Conservation (phyloP, 1,140 invertebrate genomes). For the Rhynchophorus ferrugineus region DNA sequence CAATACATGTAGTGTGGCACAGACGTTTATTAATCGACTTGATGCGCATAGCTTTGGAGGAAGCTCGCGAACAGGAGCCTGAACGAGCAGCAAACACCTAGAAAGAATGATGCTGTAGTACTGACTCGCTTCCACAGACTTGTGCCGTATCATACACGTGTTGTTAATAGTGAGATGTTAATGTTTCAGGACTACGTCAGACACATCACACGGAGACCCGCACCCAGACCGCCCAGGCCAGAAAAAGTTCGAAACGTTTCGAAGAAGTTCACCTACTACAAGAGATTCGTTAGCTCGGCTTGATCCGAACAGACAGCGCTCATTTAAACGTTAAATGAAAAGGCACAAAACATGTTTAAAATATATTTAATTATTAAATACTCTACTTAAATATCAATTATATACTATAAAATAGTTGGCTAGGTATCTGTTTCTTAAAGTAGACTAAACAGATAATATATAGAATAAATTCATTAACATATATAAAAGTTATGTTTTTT, state of each 20-base stretch:
- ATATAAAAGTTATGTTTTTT: too few species aligned
- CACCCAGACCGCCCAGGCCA: conserved; percentile 2
- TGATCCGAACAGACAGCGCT: conserved; percentile 25
- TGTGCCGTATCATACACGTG: neutral
- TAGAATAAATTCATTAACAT: too few species aligned
- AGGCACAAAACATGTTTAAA: too few species aligned
- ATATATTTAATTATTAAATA: neutral
- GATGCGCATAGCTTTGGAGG: neutral
- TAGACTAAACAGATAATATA: too few species aligned
- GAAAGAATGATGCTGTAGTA: conserved; percentile 9
- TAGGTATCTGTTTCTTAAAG: too few species aligned
- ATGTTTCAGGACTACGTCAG: conserved; percentile 21
- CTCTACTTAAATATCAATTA: too few species aligned
- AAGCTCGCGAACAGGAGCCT: conserved; percentile 8
- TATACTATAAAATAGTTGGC: neutral
- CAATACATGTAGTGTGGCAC: too few species aligned
- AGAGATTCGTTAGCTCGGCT: conserved; percentile 20
- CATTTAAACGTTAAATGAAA: too few species aligned
- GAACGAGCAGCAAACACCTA: conserved; percentile 15
- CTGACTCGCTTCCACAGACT: neutral
- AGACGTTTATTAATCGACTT: too few species aligned
- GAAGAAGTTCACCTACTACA: conserved; percentile 30
- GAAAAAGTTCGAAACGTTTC: conserved; percentile 22
- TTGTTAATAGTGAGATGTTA: neutral
- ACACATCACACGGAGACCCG: conserved; percentile 17